phyloP scores from a whole-genome alignment of 30 jellyfish, hydroid and myxozoan species.

The Phacellophora camtschatica region DNA sequence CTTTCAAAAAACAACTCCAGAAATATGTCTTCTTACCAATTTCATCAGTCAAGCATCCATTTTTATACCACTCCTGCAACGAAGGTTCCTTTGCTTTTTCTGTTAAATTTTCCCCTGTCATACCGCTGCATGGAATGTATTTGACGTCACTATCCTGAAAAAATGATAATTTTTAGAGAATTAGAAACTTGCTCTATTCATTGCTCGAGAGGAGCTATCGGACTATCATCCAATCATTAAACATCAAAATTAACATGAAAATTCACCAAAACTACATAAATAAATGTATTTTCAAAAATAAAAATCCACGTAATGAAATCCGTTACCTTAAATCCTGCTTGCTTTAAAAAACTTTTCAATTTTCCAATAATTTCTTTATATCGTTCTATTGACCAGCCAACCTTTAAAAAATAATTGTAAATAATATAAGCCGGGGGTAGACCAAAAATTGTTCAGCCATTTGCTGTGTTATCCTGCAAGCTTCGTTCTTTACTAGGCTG shows the following conservation, averaged over 20 bases:
- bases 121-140: conserved; percentile 96
- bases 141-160: conserved; percentile 84
- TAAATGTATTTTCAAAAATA: neutral
- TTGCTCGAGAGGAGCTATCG: no score
- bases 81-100: conserved; percentile 61
- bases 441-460: no score
- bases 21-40: conserved; percentile 43
- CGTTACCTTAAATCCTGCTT: conserved; percentile 93
- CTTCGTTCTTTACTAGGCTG: no score
- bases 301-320: neutral
- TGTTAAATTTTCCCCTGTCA: conserved; percentile 91
- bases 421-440: no score
- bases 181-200: no score
- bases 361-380: conserved; percentile 74
- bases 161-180: no score
- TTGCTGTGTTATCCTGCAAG: no score
- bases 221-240: no score
- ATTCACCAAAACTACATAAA: neutral
- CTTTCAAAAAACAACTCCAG: neutral
- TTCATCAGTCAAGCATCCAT: conserved; percentile 62
- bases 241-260: no score
- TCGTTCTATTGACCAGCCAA: conserved; percentile 90
- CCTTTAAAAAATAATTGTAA: no score
- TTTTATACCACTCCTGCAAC: conserved; percentile 79
- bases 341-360: conserved; percentile 79